phyloP scores from a whole-genome alignment of 2,113 vertebrate species.

The Arothron firmamentum region DNA sequence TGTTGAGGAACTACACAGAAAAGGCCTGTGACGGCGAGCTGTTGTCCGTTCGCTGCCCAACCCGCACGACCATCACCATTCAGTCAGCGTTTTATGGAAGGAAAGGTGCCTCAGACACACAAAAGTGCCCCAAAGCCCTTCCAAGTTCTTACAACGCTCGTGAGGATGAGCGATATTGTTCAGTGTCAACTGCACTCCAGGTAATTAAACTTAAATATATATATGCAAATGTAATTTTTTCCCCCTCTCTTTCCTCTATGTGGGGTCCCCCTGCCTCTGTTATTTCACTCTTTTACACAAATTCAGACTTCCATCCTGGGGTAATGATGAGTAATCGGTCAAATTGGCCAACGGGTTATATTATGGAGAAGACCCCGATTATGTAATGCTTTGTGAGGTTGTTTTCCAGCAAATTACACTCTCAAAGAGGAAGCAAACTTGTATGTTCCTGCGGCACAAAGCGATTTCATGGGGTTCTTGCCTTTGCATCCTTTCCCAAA shows the following conservation, averaged over 20 bases:
- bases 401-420: conserved; percentile 65
- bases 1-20: conserved; percentile 84
- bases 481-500: conserved; percentile 58
- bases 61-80: conserved; percentile 86
- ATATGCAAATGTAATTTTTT: no score
- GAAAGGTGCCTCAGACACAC: conserved; percentile 71
- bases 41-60: conserved; percentile 82
- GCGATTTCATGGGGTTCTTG: conserved; percentile 60
- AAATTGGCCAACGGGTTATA: conserved; percentile 38
- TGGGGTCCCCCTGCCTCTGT: conserved; percentile 1
- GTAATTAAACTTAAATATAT: conserved; percentile 50
- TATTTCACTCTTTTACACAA: neutral
- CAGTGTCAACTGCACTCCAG: conserved; percentile 84
- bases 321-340: conserved; percentile 28
- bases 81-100: conserved; percentile 88
- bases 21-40: conserved; percentile 87
- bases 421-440: conserved; percentile 44
- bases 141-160: conserved; percentile 59
- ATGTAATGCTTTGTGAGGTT: conserved; percentile 61
- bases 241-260: neutral
- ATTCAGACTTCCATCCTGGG: conserved; percentile 7
- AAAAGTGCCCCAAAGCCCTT: conserved; percentile 76
- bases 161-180: conserved; percentile 80
- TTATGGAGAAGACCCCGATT: conserved; percentile 41
- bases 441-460: conserved; percentile 55